These are phyloP conservation scores for Blomia tropicalis DNA, from an alignment of 2,888 invertebrate genomes.

Conservation along the genomic window DNA sequence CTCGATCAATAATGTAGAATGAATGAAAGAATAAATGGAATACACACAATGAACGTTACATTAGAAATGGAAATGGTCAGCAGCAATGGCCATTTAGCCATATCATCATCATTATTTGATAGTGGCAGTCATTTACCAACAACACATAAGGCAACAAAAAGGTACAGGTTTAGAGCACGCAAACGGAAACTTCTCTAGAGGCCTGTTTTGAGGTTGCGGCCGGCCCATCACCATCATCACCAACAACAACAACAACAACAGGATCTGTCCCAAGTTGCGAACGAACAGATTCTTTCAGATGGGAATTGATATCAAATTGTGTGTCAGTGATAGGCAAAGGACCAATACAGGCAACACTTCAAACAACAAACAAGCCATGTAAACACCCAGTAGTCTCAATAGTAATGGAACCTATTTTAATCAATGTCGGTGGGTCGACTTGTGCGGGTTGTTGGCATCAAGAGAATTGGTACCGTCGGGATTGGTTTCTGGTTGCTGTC, in stretches of 20 bases:
- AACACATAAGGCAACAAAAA: too few relatives aligned
- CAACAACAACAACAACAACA: too few relatives aligned
- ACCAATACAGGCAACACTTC: neutral
- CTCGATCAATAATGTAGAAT: too few relatives aligned
- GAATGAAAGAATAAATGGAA: too few relatives aligned
- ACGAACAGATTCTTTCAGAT: neutral
- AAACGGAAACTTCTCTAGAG: conserved; percentile 4
- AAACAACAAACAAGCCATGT: neutral
- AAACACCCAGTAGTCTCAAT: neutral
- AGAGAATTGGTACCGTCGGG: neutral
- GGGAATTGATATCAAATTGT: too few relatives aligned
- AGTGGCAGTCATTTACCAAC: neutral
- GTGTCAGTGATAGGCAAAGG: neutral
- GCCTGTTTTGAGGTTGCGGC: neutral
- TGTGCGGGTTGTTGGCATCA: neutral
- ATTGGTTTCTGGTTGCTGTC: neutral
- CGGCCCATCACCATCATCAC: too few relatives aligned
- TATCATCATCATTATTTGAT: neutral
- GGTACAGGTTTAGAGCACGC: too few relatives aligned
- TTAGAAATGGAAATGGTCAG: too few relatives aligned
- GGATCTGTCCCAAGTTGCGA: neutral
- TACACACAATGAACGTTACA: too few relatives aligned
- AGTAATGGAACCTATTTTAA: conserved; percentile 2
- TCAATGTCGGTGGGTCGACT: conserved; percentile 11
- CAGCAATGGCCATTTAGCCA: neutral